Conservation (phyloP, 1,140 invertebrate species). For the Cryptotermes secundus region DNA sequence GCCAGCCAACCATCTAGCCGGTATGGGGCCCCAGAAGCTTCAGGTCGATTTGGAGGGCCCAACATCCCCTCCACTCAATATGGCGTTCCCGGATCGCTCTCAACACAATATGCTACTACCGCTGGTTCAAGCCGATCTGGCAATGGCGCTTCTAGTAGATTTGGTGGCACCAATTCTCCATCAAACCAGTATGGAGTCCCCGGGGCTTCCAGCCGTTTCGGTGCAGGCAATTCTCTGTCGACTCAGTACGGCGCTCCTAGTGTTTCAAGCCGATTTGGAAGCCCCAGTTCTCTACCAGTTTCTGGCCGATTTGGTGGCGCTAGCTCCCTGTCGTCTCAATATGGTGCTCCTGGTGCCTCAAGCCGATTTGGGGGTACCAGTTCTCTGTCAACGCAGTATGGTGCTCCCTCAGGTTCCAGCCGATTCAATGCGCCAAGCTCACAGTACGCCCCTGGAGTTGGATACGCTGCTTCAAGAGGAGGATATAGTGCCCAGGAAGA, state of each 20-base stretch:
- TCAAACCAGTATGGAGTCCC: neutral
- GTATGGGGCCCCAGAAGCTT: neutral
- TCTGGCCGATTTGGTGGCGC: neutral
- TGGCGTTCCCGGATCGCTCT: neutral
- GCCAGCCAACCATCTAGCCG: neutral
- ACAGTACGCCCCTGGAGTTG: neutral
- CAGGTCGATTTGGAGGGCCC: neutral
- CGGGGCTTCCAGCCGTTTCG: neutral
- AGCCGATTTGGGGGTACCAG: neutral
- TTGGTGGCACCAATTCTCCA: neutral
- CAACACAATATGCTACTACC: slow-evolving; percentile 9
- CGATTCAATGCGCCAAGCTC: neutral
- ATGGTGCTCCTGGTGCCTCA: neutral
- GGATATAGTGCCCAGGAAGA: slow-evolving; percentile 22
- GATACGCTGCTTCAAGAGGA: slow-evolving; percentile 8
- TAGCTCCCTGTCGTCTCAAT: neutral
- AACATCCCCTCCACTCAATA: neutral
- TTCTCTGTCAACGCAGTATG: slow-evolving; percentile 18
- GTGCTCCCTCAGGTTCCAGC: neutral
- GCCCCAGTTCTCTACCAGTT: neutral
- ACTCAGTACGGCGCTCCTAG: slow-evolving; percentile 13
- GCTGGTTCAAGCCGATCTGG: neutral
- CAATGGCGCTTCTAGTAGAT: neutral
- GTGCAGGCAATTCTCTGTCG: neutral
- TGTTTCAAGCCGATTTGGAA: neutral